Conservation (phyloP, 1,140 invertebrate species). For the Diploscapter pachys region DNA sequence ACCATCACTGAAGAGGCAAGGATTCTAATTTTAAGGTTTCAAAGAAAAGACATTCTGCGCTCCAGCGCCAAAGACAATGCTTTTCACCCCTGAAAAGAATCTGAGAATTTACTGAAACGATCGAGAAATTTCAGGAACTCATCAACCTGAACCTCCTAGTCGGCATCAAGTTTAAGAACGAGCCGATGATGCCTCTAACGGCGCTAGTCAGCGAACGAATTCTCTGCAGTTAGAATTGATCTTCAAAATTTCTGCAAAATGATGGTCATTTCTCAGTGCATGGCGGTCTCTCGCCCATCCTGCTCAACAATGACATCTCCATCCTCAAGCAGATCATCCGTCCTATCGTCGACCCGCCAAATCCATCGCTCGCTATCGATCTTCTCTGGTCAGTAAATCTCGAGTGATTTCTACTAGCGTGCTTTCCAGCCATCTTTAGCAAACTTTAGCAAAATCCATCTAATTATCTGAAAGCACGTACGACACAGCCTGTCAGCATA, state of each 20-base stretch:
- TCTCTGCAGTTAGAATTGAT: constrained; percentile 66
- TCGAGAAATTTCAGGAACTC: constrained; percentile 37
- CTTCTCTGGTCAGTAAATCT: constrained; percentile 73
- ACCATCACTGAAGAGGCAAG: constrained; percentile 15
- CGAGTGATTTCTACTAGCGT: too few relatives aligned
- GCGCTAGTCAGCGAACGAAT: constrained; percentile 82
- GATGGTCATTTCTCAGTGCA: constrained; percentile 62
- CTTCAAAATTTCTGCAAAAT: too few relatives aligned
- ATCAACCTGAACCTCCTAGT: constrained; percentile 60
- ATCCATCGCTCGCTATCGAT: constrained; percentile 75
- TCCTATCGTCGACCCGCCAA: constrained; percentile 39
- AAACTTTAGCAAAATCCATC: too few relatives aligned
- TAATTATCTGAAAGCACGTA: too few relatives aligned
- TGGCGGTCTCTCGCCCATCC: constrained; percentile 76
- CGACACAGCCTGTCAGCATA: too few relatives aligned
- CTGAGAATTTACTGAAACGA: constrained; percentile 57
- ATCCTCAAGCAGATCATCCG: constrained; percentile 31
- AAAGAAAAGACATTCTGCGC: not conserved
- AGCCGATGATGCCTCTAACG: constrained; percentile 65
- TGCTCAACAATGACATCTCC: constrained; percentile 60
- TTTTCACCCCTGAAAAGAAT: constrained; percentile 43
- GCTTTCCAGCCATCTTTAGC: too few relatives aligned
- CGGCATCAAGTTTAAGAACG: constrained; percentile 63
- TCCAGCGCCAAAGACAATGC: constrained; percentile 59
- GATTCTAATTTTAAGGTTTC: constrained; percentile 4